Evolutionary conservation across 2,888 invertebrate genomes (phyloP).

Genomic region (Chouioia cunea): DNA sequence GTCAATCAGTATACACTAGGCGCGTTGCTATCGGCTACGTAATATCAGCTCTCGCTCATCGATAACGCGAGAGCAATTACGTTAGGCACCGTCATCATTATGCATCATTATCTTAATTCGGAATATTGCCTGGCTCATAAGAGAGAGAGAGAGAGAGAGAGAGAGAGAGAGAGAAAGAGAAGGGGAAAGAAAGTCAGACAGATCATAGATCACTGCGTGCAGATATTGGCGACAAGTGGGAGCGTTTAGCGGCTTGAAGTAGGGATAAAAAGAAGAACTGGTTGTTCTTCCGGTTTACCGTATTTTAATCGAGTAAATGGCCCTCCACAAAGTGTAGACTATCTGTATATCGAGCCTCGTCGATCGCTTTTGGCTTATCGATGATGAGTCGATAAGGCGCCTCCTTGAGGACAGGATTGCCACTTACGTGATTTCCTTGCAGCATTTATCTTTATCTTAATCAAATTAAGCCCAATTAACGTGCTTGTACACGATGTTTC

Average conservation of each 20-base stretch:
- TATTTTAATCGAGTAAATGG: conserved; percentile 51
- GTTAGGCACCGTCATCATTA: conserved; percentile 41
- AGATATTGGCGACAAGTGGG: conserved; percentile 51
- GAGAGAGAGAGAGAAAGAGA: background rate
- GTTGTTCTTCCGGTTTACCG: conserved; percentile 51
- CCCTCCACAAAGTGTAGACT: conserved; percentile 33
- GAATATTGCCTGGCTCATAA: conserved; percentile 24
- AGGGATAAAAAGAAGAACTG: conserved; percentile 47
- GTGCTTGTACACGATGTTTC: conserved; percentile 49
- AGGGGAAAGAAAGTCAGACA: background rate
- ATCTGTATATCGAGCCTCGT: conserved; percentile 35
- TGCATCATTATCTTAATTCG: conserved; percentile 47
- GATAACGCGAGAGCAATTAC: conserved; percentile 24
- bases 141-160: background rate
- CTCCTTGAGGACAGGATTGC: conserved; percentile 44
- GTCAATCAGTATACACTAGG: conserved; percentile 19
- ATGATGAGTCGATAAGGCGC: conserved; percentile 48
- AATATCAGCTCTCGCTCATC: background rate
- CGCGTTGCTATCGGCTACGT: no score
- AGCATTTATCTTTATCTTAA: conserved; percentile 47
- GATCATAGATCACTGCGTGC: conserved; percentile 40
- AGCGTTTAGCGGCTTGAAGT: conserved; percentile 36
- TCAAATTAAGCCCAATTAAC: conserved; percentile 50
- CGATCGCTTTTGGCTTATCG: conserved; percentile 40
- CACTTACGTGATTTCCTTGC: conserved; percentile 43